A percentile compares a stretch with the other conserved stretches of the same genome.
phyloP scores from a whole-genome alignment of 1,140 invertebrate species.

The Zaprionus davidi region DNA sequence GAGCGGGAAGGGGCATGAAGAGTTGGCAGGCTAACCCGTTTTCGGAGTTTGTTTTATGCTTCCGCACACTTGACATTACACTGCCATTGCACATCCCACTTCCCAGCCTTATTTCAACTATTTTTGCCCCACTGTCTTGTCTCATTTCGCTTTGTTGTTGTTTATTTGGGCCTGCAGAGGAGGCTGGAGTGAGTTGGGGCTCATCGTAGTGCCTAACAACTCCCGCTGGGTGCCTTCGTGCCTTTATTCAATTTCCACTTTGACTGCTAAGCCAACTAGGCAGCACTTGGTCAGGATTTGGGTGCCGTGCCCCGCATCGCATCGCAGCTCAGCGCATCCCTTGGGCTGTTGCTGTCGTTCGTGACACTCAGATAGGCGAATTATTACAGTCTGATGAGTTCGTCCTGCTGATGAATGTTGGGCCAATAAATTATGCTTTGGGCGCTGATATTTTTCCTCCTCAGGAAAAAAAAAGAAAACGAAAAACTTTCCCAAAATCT shows the following conservation, averaged over 20 bases:
- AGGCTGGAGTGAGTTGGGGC: no score
- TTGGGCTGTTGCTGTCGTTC: slow-evolving; percentile 42
- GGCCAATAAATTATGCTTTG: slow-evolving; percentile 77
- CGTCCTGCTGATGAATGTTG: slow-evolving; percentile 74
- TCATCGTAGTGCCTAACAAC: slow-evolving; percentile 1
- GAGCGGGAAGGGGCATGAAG: not conserved
- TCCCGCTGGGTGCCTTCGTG: slow-evolving; percentile 42
- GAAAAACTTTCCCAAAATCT: slow-evolving; percentile 27
- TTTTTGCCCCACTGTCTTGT: slow-evolving; percentile 14
- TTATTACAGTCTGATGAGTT: slow-evolving; percentile 82
- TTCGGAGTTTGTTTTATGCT: slow-evolving; percentile 79
- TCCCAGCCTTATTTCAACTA: slow-evolving; percentile 21
- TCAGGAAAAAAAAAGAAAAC: slow-evolving; percentile 3
- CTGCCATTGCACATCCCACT: slow-evolving; percentile 58
- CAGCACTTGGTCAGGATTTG: slow-evolving; percentile 17
- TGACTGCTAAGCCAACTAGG: slow-evolving; percentile 59
- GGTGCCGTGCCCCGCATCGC: not conserved
- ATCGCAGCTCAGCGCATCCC: not conserved
- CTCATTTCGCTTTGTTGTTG: slow-evolving; percentile 38
- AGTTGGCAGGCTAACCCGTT: slow-evolving; percentile 67
- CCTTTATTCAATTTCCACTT: slow-evolving; percentile 78
- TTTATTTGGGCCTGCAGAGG: slow-evolving; percentile 9
- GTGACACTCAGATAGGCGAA: slow-evolving; percentile 79
- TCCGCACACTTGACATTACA: slow-evolving; percentile 79
- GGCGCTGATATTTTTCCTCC: slow-evolving; percentile 46